phyloP scores from a whole-genome alignment of 2,888 invertebrate genomes.

The Chaitophorus viminalis region DNA sequence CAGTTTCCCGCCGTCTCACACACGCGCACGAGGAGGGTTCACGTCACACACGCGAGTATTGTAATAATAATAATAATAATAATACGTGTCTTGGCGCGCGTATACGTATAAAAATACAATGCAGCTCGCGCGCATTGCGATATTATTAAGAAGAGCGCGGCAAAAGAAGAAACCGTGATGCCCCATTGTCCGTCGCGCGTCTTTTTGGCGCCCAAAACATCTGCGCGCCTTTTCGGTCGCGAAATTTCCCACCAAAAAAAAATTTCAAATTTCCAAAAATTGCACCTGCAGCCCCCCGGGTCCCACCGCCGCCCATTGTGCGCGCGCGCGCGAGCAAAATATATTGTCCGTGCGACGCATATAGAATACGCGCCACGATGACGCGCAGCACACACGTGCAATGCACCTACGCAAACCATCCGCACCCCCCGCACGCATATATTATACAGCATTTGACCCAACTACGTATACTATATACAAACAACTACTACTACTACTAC shows the following conservation, averaged over 20 bases:
- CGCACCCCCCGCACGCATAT: background rate
- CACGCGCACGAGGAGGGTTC: no score
- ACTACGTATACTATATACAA: background rate
- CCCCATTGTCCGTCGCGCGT: background rate
- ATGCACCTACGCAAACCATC: background rate
- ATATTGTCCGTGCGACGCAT: no score
- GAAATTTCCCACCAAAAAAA: conserved; percentile 55
- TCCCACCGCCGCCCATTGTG: background rate
- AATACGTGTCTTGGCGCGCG: background rate
- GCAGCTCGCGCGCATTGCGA: no score
- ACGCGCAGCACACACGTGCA: background rate
- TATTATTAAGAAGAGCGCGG: conserved; percentile 25
- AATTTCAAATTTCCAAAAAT: background rate
- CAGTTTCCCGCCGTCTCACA: background rate
- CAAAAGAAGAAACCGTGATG: background rate
- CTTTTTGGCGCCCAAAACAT: conserved; percentile 60
- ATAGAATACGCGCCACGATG: background rate
- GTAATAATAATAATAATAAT: background rate
- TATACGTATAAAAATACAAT: background rate
- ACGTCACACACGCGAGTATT: background rate
- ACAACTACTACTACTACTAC: background rate
- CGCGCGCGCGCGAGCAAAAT: background rate
- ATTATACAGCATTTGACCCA: background rate
- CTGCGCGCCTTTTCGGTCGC: conserved; percentile 57
- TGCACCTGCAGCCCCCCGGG: conserved; percentile 19